Conservation (phyloP, 2,888 invertebrate genomes). For the Galerucella nymphaeae region DNA sequence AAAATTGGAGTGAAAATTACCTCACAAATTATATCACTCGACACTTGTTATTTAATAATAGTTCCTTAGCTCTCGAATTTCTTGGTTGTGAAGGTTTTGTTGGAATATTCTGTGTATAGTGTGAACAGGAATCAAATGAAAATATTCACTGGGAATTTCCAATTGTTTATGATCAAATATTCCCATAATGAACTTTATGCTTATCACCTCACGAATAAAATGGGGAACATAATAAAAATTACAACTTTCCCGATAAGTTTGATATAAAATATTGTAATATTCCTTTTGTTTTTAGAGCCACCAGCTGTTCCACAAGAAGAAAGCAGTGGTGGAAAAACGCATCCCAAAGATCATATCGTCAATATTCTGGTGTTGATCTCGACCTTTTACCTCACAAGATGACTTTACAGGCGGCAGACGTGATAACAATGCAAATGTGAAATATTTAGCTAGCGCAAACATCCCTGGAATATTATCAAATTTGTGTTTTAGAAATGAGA, state of each 20-base stretch:
- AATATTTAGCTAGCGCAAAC: constrained; percentile 36
- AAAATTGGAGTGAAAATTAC: too few species aligned
- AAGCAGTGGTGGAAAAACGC: constrained; percentile 35
- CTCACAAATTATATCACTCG: too few species aligned
- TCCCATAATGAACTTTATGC: neutral
- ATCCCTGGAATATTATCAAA: constrained; percentile 35
- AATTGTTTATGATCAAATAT: too few species aligned
- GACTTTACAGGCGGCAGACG: constrained; percentile 49
- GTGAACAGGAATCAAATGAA: too few species aligned
- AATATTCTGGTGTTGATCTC: constrained; percentile 47
- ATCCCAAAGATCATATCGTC: constrained; percentile 51
- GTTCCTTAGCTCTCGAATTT: too few species aligned
- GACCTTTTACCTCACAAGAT: constrained; percentile 48
- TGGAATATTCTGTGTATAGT: too few species aligned
- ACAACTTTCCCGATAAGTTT: neutral
- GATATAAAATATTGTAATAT: neutral
- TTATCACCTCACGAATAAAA: neutral
- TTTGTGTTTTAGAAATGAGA: constrained; percentile 16
- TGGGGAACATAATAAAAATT: neutral
- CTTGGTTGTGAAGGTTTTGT: too few species aligned
- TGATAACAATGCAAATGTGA: constrained; percentile 47
- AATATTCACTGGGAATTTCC: too few species aligned
- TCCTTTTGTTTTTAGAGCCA: constrained; percentile 61
- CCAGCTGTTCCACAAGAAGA: constrained; percentile 69
- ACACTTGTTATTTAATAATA: too few species aligned